These are phyloP conservation scores for Limosa lapponica DNA, from an alignment of 2,797 vertebrate genomes.

Conservation along the genomic window DNA sequence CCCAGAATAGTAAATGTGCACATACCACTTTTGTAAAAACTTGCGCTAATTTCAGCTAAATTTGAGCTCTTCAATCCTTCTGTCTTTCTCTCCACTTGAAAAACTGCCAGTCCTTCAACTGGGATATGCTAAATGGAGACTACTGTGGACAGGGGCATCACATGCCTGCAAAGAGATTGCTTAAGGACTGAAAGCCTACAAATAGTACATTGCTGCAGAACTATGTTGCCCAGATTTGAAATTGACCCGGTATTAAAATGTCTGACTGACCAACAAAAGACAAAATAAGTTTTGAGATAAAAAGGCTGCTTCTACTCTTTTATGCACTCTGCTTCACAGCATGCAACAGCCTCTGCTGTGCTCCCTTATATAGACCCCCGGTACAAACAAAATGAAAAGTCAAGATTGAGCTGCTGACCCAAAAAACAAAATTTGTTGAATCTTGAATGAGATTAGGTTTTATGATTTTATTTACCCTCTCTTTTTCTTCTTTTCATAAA, in stretches of 20 bases:
- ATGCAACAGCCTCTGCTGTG: background rate
- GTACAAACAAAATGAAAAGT: background rate
- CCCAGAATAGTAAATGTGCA: background rate
- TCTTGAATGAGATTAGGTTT: conserved; percentile 31
- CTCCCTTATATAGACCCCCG: rapidly evolving
- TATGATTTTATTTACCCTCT: conserved; percentile 19
- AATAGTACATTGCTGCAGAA: background rate
- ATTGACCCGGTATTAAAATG: background rate
- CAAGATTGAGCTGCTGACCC: background rate
- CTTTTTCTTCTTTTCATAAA: background rate
- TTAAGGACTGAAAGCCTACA: background rate
- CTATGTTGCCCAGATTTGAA: background rate
- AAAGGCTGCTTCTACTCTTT: background rate
- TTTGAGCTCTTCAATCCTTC: background rate
- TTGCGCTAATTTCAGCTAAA: background rate
- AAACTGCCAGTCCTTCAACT: background rate
- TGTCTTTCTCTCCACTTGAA: background rate
- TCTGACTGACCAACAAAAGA: background rate
- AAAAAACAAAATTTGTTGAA: background rate
- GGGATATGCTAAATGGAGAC: background rate
- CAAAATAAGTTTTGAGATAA: background rate
- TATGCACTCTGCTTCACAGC: background rate
- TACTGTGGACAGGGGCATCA: background rate
- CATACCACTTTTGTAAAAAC: background rate
- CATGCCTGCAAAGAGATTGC: background rate